Evolutionary conservation across 2,888 invertebrate species (phyloP).

Genomic region (Lasioglossum calceatum): DNA sequence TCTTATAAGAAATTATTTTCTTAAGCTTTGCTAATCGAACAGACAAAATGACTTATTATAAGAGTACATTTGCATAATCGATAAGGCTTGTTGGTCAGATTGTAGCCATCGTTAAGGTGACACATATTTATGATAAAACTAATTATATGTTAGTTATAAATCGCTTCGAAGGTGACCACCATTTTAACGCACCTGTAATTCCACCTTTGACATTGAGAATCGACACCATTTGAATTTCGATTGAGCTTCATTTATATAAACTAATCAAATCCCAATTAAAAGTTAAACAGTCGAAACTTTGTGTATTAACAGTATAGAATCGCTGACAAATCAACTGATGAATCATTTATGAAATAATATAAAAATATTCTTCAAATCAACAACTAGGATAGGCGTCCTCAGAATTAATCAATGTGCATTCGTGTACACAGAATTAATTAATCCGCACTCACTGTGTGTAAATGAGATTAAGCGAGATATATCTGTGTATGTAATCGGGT

Average conservation of each 20-base stretch:
- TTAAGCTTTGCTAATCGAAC: neutral
- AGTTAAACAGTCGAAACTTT: neutral
- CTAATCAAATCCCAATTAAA: neutral
- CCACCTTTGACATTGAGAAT: too few species aligned
- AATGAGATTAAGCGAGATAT: neutral
- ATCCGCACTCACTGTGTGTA: neutral
- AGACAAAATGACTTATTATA: too few species aligned
- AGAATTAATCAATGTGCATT: neutral
- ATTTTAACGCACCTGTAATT: too few species aligned
- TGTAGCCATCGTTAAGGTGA: too few species aligned
- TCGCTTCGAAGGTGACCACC: too few species aligned
- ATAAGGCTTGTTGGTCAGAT: too few species aligned
- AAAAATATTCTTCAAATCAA: too few species aligned
- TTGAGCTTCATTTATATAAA: neutral
- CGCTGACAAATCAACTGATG: neutral
- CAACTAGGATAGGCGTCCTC: neutral
- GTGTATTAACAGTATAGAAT: neutral
- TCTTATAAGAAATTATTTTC: neutral
- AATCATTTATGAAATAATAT: neutral
- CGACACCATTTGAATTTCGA: too few species aligned
- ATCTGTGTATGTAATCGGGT: neutral
- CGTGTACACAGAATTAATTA: neutral
- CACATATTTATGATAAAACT: too few species aligned
- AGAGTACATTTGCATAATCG: too few species aligned
- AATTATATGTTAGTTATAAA: too few species aligned